Evolutionary conservation across 2,888 invertebrate species (phyloP), one percentile per base, ranked within the genome.

Genomic region (Chymomyza fuscimana): DNA sequence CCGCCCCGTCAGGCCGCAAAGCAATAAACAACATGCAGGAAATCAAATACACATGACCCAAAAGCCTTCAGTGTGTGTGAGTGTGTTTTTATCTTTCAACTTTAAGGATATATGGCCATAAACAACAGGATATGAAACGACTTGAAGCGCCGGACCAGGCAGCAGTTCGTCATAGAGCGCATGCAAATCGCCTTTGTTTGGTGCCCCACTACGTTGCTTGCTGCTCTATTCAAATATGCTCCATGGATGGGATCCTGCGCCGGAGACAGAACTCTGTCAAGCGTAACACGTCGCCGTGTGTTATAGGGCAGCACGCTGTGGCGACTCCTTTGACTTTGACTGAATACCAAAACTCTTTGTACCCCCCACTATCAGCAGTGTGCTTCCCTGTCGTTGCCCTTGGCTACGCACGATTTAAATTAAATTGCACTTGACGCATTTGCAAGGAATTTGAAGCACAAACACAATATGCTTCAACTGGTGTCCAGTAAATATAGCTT

Each of bases 381-480:
- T 65, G 67, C 75, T 75, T 71, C 65, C 32, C 1, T 1, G 32
- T 68, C 62, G 81, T 76, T 82, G 83, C 86, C 81, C 87, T 77
- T 87, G 82, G 82, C 82, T 73, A 82, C 82, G 82, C 82, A 85
- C 87, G 79, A 83, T 83, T 87, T 83, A 83, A 87, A 83, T 86
- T 87, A 85, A 83, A 87, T 83, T 83, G 82, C 82, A 87, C 83
- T 89, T 74, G 86, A 79, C 77, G 86, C 79, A 80, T 72, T 85
- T 63, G 72, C 75, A 32, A 46, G 12, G 12, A 10, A 46, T 15
- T 2, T 9, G 9, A 12, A 46, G 12, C 5, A 12, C 12, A 46
- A 12, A 46, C 10, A 10, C 40, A 46, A 46, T 46, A 46, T 46
- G 40, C 12, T 46, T 10, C 12, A 46, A 7, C 40, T 46, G 12